phyloP scores from a whole-genome alignment of 2,797 vertebrate species.

The Lutjanus argentimaculatus region DNA sequence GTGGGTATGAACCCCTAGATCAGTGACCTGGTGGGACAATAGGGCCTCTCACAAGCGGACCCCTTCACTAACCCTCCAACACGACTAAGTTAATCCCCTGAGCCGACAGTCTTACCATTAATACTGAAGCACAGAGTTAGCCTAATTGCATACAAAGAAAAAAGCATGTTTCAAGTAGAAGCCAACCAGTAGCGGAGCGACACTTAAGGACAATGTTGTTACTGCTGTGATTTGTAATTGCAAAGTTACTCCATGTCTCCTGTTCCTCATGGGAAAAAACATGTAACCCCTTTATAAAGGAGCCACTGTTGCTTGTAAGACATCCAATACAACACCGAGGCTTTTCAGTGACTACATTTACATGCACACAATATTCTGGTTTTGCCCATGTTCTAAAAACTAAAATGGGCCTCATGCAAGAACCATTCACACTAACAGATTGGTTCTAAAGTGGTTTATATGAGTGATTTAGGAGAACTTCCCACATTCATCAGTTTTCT shows the following conservation, averaged over 20 bases:
- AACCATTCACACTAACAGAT: too few relatives aligned
- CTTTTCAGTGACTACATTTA: too few relatives aligned
- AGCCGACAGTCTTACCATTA: constrained; percentile 74
- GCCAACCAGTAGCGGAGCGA: constrained; percentile 50
- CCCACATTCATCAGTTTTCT: too few relatives aligned
- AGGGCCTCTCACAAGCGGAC: constrained; percentile 74
- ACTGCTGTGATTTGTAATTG: constrained; percentile 57
- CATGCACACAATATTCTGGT: too few relatives aligned
- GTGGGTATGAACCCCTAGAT: constrained; percentile 80
- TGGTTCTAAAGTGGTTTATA: too few relatives aligned
- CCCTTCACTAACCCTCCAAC: constrained; percentile 78
- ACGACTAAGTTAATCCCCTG: constrained; percentile 83
- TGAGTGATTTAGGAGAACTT: too few relatives aligned
- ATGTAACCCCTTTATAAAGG: constrained; percentile 7
- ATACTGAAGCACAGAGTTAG: constrained; percentile 71
- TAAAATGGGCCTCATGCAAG: too few relatives aligned
- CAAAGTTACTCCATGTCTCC: constrained; percentile 41
- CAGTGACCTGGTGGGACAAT: constrained; percentile 81
- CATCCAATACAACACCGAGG: neutral
- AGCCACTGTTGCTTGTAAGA: neutral
- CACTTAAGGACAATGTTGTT: constrained; percentile 61
- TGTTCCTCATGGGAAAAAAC: constrained; percentile 44
- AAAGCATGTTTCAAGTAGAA: constrained; percentile 73
- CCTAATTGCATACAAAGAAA: constrained; percentile 76
- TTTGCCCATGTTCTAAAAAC: too few relatives aligned